Evolutionary conservation across 1,140 invertebrate species (phyloP).

Genomic region (Drosophila takahashii): DNA sequence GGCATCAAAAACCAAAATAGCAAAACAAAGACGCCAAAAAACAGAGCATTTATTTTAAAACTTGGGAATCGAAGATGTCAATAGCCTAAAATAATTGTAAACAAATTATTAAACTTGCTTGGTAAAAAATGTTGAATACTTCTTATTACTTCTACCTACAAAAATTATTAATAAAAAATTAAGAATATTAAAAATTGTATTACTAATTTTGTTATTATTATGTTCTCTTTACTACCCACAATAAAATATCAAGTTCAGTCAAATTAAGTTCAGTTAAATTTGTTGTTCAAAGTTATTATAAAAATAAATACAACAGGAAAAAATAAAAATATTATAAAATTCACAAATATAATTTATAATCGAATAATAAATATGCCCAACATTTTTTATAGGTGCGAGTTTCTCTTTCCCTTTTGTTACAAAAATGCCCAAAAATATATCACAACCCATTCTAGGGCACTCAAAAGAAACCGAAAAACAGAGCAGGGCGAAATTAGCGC

Average conservation of each 20-base stretch:
- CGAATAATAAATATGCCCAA: slow-evolving; percentile 7
- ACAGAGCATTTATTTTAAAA: background rate
- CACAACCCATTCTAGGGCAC: slow-evolving; percentile 24
- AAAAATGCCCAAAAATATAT: slow-evolving; percentile 1
- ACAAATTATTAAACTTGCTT: too few relatives aligned
- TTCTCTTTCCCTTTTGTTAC: slow-evolving; percentile 5
- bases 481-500: slow-evolving; percentile 68
- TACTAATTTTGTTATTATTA: too few relatives aligned
- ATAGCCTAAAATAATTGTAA: background rate
- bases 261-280: background rate
- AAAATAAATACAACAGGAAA: background rate
- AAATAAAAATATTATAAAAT: slow-evolving; percentile 5
- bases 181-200: too few relatives aligned
- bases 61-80: background rate
- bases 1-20: slow-evolving; percentile 24
- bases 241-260: too few relatives aligned
- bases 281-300: background rate
- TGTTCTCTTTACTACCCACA: too few relatives aligned
- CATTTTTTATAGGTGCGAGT: slow-evolving; percentile 4
- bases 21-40: slow-evolving; percentile 9
- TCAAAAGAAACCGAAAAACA: slow-evolving; percentile 28
- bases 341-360: background rate
- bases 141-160: too few relatives aligned
- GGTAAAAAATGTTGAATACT: too few relatives aligned
- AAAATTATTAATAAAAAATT: too few relatives aligned